Percentiles rank a stretch among this genome's conserved stretches.
Evolutionary conservation across 1,140 invertebrate genomes (phyloP).

Genomic region (Drosophila arizonae): DNA sequence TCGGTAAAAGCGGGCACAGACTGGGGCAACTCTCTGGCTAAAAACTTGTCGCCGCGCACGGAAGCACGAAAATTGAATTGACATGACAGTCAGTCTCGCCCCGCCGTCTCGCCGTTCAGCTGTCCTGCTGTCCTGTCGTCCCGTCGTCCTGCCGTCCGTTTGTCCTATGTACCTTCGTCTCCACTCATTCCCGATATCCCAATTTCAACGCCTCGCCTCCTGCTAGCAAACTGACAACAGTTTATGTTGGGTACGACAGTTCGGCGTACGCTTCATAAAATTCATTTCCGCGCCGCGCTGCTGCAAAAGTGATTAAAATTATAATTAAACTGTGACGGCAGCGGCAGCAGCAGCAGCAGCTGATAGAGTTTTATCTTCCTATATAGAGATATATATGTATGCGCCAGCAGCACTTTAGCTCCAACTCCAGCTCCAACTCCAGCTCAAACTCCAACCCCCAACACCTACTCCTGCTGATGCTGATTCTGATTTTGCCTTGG

Average conservation of each 20-base stretch:
- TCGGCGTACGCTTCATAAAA: conserved; percentile 78
- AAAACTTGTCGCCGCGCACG: conserved; percentile 79
- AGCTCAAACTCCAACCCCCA: neutral
- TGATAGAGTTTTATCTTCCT: conserved; percentile 52
- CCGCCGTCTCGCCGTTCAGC: neutral
- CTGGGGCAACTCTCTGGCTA: conserved; percentile 56
- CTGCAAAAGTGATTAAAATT: conserved; percentile 81
- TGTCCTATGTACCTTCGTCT: neutral
- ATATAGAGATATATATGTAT: neutral
- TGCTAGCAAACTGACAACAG: conserved; percentile 66
- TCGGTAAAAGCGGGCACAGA: neutral
- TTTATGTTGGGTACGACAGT: conserved; percentile 79
- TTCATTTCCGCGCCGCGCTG: conserved; percentile 76
- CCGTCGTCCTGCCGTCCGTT: neutral
- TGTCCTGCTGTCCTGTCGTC: neutral
- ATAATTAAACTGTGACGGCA: conserved; percentile 74
- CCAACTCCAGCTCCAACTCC: neutral
- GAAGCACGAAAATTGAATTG: conserved; percentile 81
- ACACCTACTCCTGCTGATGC: neutral
- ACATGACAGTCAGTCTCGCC: conserved; percentile 70
- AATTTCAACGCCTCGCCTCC: neutral
- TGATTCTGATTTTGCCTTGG: neutral
- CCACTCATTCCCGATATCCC: neutral
- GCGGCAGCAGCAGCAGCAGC: conserved; percentile 13
- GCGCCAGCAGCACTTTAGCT: neutral